Base-by-base conservation (phyloP, 2,888 invertebrate species). In the Orchestes rusci region DNA sequence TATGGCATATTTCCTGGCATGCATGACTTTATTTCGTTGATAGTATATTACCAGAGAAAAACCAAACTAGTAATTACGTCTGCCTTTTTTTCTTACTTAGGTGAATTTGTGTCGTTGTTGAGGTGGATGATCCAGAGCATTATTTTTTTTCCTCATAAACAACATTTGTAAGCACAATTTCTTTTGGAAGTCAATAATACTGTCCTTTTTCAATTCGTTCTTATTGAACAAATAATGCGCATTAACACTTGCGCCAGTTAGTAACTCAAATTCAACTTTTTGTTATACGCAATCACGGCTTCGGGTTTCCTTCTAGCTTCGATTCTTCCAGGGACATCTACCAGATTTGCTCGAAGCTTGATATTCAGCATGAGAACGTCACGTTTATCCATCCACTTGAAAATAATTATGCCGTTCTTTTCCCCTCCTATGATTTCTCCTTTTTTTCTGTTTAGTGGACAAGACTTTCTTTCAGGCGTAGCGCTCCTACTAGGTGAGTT, bases 251-350 rank as follows among this genome's bases (percentile, higher is more conserved):
- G 23, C 23, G 5, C 23, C 23, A 23, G 23, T 23, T 7, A 23
- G 23, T 23, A 23, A 23, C 10, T 23, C 23, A 23, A 23, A 23
- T 7, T 5, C 35, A 4, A 34, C 35, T 7, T 34, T 34, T 34
- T 34, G 16, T 34, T 34, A 34, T 34, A 34, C 16, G 10, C 16
- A 34, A 34, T 16, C 17, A 34, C 35, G 12, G 35, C 35, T 34
- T 34, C 35, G 7, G 35, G 35, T 15, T 34, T 34, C 16, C 4
- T 34, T 34, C 16, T 34, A 12, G 10, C 35, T 34, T 34, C 35
- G 35, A 18, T 17, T 34, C 35, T 34, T 34, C 35, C 35, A 34
- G 35, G 19, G 16, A 34, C 35, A 5, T 34, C 35, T 7, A 34
- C 17, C 19, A 34, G 35, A 34, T 34, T 34, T 23, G 23, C 23